Conservation (phyloP, 2,113 vertebrate species). For the Psilopsiagon aymara region DNA sequence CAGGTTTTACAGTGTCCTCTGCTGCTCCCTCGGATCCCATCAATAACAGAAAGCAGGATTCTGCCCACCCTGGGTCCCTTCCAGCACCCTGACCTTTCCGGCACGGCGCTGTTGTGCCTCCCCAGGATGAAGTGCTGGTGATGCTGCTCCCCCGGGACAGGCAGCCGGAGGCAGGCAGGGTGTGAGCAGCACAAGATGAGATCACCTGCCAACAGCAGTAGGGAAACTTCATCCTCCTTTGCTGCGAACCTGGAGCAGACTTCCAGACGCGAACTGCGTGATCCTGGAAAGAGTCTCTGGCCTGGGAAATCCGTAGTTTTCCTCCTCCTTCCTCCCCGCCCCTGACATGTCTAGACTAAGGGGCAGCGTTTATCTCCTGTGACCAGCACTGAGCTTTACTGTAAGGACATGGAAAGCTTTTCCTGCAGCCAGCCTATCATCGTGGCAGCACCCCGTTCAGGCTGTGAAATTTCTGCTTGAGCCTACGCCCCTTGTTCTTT, state of each 20-base stretch:
- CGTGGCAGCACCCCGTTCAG: neutral
- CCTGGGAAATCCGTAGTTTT: slow-evolving; percentile 40
- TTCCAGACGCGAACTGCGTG: neutral
- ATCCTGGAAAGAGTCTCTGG: slow-evolving; percentile 58
- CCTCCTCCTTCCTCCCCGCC: neutral
- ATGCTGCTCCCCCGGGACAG: neutral
- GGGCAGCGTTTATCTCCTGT: neutral
- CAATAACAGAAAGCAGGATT: neutral
- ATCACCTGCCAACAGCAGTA: slow-evolving; percentile 62
- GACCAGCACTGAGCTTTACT: neutral
- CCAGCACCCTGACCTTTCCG: slow-evolving; percentile 54
- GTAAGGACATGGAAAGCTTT: neutral
- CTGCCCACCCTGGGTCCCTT: slow-evolving; percentile 28
- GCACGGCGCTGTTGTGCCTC: neutral
- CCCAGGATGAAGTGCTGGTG: slow-evolving; percentile 34
- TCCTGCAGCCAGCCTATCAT: neutral
- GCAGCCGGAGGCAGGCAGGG: slow-evolving; percentile 41
- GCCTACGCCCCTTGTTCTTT: neutral
- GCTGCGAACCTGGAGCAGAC: slow-evolving; percentile 50
- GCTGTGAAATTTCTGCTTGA: neutral
- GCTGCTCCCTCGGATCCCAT: neutral
- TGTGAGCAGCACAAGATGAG: slow-evolving; percentile 59
- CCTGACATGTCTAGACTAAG: slow-evolving; percentile 26
- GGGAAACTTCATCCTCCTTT: slow-evolving; percentile 48
- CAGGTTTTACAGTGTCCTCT: slow-evolving; percentile 16